Evolutionary conservation across 35 echinoderm and acorn worm genomes (phyloP).

Genomic region (Ophioderma brevispina): DNA sequence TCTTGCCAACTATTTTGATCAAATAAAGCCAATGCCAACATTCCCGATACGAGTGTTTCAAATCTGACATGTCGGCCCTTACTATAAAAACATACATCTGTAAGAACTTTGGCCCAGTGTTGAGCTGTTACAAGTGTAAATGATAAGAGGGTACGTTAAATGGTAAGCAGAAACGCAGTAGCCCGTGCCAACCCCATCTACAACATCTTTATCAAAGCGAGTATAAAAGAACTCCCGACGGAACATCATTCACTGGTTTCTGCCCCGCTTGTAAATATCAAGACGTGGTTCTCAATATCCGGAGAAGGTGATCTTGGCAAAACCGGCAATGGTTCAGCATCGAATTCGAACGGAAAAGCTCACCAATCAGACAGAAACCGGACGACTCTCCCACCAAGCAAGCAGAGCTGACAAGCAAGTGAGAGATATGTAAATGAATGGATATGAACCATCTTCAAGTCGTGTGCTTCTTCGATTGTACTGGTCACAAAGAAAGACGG

Average conservation of each 20-base stretch:
- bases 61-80: not conserved
- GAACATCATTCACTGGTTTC: not conserved
- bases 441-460: not conserved
- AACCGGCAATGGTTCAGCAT: constrained; percentile 37
- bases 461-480: constrained; percentile 42
- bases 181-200: not conserved
- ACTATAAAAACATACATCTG: not conserved
- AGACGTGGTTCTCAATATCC: constrained; percentile 40
- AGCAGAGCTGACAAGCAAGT: constrained; percentile 3
- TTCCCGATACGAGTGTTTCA: not conserved
- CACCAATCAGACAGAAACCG: constrained; percentile 47
- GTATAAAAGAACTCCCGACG: not conserved
- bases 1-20: not conserved
- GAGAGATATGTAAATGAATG: not conserved
- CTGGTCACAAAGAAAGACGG: constrained; percentile 22
- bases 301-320: constrained; percentile 38
- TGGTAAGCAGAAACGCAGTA: not conserved
- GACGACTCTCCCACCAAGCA: not conserved
- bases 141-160: not conserved
- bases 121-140: not conserved
- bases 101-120: not conserved
- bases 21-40: not conserved
- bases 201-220: not conserved
- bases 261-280: not conserved
- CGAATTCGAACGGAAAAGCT: constrained; percentile 42